phyloP scores from a whole-genome alignment of 2,888 invertebrate genomes.

The Trisateles emortualis region DNA sequence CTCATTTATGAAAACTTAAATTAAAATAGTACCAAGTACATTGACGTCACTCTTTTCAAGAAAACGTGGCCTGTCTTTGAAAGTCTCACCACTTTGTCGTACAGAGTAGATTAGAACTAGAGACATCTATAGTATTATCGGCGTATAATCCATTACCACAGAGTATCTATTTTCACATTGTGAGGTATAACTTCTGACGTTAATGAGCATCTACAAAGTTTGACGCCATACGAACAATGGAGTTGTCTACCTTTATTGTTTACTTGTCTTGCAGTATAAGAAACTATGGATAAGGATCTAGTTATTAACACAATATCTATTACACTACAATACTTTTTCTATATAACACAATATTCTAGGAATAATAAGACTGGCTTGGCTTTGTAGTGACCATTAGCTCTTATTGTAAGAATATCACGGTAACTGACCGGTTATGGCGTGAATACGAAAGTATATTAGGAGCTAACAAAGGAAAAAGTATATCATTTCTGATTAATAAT shows the following conservation, averaged over 20 bases:
- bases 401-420: neutral
- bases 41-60: neutral
- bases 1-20: too few species aligned
- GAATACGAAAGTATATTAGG: too few species aligned
- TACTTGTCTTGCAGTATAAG: slow-evolving; percentile 6
- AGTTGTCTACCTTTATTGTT: slow-evolving; percentile 18
- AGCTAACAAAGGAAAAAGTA: too few species aligned
- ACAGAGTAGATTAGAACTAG: neutral
- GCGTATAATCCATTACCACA: slow-evolving; percentile 1
- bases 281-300: slow-evolving; percentile 7
- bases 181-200: slow-evolving; percentile 14
- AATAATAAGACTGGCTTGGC: too few species aligned
- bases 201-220: slow-evolving; percentile 19
- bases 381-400: neutral
- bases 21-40: too few species aligned
- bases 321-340: neutral
- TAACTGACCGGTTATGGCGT: too few species aligned
- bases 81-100: slow-evolving; percentile 4
- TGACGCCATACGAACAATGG: slow-evolving; percentile 16
- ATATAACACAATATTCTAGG: too few species aligned
- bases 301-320: neutral
- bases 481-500: too few species aligned
- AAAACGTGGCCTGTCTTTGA: slow-evolving; percentile 1
- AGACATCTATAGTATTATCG: neutral
- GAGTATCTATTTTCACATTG: slow-evolving; percentile 17